Conservation (phyloP, 2,888 invertebrate species). For the Glaucopsyche alexis region DNA sequence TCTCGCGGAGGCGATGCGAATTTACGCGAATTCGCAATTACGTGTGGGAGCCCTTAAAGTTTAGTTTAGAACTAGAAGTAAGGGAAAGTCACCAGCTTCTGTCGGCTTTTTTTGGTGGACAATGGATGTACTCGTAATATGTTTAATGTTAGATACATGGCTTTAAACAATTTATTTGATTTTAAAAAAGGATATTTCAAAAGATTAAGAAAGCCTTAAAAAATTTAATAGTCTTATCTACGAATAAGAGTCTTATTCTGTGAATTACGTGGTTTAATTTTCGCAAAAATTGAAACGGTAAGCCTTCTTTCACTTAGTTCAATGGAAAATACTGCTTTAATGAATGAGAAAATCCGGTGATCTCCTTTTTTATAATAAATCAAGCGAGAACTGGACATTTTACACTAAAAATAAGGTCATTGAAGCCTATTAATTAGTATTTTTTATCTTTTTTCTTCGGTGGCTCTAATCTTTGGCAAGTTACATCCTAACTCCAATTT, state of each 20-base stretch:
- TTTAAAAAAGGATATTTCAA: not conserved
- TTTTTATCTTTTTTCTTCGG: not conserved
- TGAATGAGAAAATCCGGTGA: slow-evolving; percentile 23
- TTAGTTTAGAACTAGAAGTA: too few relatives aligned
- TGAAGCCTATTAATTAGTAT: not conserved
- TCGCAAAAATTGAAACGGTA: slow-evolving; percentile 11
- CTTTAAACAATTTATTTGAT: not conserved
- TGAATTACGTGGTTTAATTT: not conserved
- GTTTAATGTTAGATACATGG: too few relatives aligned
- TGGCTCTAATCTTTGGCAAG: not conserved
- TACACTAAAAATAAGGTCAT: not conserved
- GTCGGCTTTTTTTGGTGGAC: too few relatives aligned
- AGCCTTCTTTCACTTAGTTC: slow-evolving; percentile 25
- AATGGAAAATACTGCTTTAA: slow-evolving; percentile 7
- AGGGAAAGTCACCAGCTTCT: too few relatives aligned
- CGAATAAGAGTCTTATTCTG: slow-evolving; percentile 5
- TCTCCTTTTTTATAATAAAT: slow-evolving; percentile 17
- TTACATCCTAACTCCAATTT: too few relatives aligned
- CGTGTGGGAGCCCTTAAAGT: too few relatives aligned
- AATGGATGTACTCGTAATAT: too few relatives aligned
- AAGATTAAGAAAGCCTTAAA: not conserved
- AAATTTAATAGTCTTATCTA: not conserved
- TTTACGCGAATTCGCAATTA: too few relatives aligned
- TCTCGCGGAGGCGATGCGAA: too few relatives aligned
- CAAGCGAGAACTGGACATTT: slow-evolving; percentile 9